These are phyloP conservation scores for human DNA, from an alignment of 2,113 vertebrate genomes.

Conservation along the genomic window GRCh38 chr2:73962501-73963000, in stretches of 20 bases:
- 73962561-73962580: not conserved
- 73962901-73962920: not conserved
- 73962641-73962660: not conserved
- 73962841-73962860: not conserved
- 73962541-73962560: not conserved
- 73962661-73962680: not conserved
- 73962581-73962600: not conserved
- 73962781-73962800: not conserved
- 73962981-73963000: not conserved
- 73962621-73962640: not conserved
- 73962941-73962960: not conserved
- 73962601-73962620: not conserved
- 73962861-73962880: not conserved
- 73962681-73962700: not conserved
- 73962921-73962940: not conserved
- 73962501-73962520: conserved; percentile 12
- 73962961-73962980: not conserved
- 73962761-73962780: not conserved
- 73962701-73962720: not conserved
- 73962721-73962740: not conserved
- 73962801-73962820: not conserved
- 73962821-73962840: not conserved
- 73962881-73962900: not conserved
- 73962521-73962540: not conserved
- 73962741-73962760: not conserved